phyloP scores from a whole-genome alignment of 2,113 vertebrate species.

The Rhinolophus sinicus region DNA sequence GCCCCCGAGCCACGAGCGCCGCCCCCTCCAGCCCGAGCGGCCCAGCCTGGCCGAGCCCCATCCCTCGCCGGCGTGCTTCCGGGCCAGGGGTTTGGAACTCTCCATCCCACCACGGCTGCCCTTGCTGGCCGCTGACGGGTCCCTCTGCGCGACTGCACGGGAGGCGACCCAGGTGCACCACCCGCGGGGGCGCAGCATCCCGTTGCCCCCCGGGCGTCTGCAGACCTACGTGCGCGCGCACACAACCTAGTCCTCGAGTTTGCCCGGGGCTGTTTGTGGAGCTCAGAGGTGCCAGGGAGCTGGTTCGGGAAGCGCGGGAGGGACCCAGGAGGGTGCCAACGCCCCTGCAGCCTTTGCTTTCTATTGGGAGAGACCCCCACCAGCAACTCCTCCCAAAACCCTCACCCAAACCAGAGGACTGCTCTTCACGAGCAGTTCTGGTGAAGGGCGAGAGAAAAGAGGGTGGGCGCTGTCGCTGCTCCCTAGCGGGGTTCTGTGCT shows the following conservation, averaged over 20 bases:
- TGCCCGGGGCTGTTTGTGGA: no score
- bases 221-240: not conserved
- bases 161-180: not conserved
- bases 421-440: not conserved
- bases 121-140: no score
- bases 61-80: not conserved
- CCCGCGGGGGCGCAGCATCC: not conserved
- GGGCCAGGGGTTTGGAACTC: not conserved
- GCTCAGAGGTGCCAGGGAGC: not conserved
- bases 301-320: not conserved
- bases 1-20: not conserved
- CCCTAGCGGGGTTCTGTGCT: rapidly evolving
- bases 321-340: not conserved
- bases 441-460: rapidly evolving
- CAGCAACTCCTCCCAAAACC: not conserved
- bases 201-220: not conserved
- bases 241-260: not conserved
- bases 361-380: no score
- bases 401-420: rapidly evolving
- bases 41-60: not conserved
- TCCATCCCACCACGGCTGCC: not conserved
- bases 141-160: not conserved
- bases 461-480: rapidly evolving
- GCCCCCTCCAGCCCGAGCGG: not conserved
- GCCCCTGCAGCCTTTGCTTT: not conserved